Evolutionary conservation across 2,797 vertebrate species (phyloP).

Genomic region (Sebastes itinus): DNA sequence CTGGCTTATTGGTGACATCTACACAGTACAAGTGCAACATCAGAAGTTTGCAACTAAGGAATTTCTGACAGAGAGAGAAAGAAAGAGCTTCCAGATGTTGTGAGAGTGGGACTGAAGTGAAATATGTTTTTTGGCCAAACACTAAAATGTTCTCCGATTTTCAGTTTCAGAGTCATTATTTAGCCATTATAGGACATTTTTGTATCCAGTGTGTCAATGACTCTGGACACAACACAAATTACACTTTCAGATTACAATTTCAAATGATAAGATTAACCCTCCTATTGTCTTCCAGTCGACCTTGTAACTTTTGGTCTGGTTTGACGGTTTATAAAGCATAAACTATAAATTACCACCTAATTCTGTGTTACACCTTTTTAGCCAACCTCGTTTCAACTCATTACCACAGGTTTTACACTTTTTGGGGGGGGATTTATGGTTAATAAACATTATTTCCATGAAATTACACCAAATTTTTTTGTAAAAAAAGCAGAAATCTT

Average conservation of each 20-base stretch:
- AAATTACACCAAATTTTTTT: no score
- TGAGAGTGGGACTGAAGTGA: slow-evolving; percentile 38
- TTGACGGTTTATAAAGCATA: no score
- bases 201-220: slow-evolving; percentile 1
- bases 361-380: no score
- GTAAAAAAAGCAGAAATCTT: no score
- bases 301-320: no score
- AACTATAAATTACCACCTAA: no score
- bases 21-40: slow-evolving; percentile 36
- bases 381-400: no score
- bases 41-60: slow-evolving; percentile 41
- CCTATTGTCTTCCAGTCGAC: no score
- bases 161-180: slow-evolving; percentile 31
- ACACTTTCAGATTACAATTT: neutral
- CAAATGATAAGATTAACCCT: no score
- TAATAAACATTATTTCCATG: no score
- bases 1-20: slow-evolving; percentile 26
- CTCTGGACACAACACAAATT: neutral
- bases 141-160: slow-evolving; percentile 42
- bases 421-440: no score
- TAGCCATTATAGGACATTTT: neutral
- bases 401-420: no score
- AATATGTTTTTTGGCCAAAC: slow-evolving; percentile 46
- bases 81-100: slow-evolving; percentile 72
- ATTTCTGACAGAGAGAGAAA: slow-evolving; percentile 28